Conservation (phyloP, 2,113 vertebrate species). For the Microtus ochrogaster region DNA sequence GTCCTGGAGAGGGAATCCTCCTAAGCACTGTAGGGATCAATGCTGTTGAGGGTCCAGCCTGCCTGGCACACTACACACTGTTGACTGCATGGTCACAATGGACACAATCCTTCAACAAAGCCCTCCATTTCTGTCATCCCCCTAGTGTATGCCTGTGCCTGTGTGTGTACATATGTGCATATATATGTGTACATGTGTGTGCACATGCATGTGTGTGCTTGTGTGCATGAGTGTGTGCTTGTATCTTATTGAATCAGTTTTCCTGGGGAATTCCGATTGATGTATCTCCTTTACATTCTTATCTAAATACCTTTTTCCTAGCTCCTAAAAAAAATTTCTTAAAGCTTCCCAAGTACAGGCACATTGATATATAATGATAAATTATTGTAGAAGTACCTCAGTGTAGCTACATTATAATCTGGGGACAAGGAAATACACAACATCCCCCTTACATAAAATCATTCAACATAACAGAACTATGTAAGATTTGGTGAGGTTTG, state of each 20-base stretch:
- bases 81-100: too few relatives aligned
- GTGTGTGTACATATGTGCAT: neutral
- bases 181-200: neutral
- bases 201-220: too few relatives aligned
- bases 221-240: neutral
- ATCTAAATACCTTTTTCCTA: neutral
- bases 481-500: neutral
- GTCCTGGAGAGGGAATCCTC: neutral
- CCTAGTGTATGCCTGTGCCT: neutral
- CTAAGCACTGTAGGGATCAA: neutral
- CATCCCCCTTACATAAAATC: slow-evolving; percentile 20
- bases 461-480: slow-evolving; percentile 1
- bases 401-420: neutral
- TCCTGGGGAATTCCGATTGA: neutral
- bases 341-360: neutral
- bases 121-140: neutral
- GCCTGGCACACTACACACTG: neutral
- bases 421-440: slow-evolving; percentile 9
- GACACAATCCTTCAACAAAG: neutral
- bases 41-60: too few relatives aligned
- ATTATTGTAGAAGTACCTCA: neutral
- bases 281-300: neutral
- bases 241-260: neutral
- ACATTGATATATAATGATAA: neutral
- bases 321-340: slow-evolving; percentile 10